Conservation (phyloP, 2,888 invertebrate species). For the Drosophila hawaiiensis region DNA sequence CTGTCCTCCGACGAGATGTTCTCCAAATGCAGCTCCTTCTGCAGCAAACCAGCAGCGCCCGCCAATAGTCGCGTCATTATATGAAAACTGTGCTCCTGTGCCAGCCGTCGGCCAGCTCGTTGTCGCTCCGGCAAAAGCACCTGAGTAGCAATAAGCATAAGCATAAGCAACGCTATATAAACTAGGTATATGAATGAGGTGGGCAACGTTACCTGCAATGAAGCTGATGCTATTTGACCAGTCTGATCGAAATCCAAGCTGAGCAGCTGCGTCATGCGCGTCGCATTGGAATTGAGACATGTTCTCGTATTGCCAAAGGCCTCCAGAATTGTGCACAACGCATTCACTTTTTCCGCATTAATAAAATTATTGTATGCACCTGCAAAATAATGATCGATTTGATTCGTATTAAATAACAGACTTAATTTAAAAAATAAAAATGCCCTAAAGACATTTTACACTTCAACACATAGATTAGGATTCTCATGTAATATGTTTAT, state of each 20-base stretch:
- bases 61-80: conserved; percentile 87
- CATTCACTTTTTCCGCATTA: conserved; percentile 93
- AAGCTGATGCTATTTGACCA: conserved; percentile 95
- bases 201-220: conserved; percentile 89
- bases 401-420: background rate
- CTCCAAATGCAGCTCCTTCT: conserved; percentile 93
- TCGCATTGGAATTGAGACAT: conserved; percentile 93
- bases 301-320: conserved; percentile 96
- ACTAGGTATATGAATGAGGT: background rate
- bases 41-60: conserved; percentile 92
- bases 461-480: background rate
- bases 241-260: conserved; percentile 97
- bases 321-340: conserved; percentile 93
- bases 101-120: conserved; percentile 89
- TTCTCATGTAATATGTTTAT: background rate
- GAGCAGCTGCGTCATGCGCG: conserved; percentile 95
- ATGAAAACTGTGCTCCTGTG: conserved; percentile 87
- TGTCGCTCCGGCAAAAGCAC: conserved; percentile 93
- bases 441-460: background rate
- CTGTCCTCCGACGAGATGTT: conserved; percentile 88
- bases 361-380: conserved; percentile 90
- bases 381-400: conserved; percentile 35
- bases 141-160: conserved; percentile 85
- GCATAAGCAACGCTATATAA: conserved; percentile 11
- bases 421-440: background rate